Evolutionary conservation across 2,797 vertebrate genomes (phyloP).

Genomic region (Euthynnus affinis): DNA sequence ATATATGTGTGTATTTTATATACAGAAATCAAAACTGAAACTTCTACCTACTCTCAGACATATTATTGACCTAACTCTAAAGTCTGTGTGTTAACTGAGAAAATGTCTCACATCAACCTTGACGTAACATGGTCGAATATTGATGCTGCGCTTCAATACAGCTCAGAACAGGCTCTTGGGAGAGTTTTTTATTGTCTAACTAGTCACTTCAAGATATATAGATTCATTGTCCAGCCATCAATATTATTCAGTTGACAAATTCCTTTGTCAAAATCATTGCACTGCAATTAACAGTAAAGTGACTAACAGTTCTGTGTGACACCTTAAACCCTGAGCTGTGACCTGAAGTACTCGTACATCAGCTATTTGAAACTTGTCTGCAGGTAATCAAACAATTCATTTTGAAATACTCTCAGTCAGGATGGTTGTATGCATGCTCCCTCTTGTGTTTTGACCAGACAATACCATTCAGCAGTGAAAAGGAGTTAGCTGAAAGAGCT

Average conservation of each 20-base stretch:
- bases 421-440: not conserved
- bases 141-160: slow-evolving; percentile 12
- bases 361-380: slow-evolving; percentile 6
- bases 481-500: slow-evolving; percentile 59
- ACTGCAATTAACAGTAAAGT: not conserved
- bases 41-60: not conserved
- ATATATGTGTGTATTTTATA: not conserved
- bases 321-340: not conserved
- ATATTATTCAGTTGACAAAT: not conserved
- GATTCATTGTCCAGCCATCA: not conserved
- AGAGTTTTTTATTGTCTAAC: slow-evolving; percentile 5
- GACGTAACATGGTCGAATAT: not conserved
- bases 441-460: slow-evolving; percentile 43
- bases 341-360: not conserved
- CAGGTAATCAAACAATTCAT: not conserved
- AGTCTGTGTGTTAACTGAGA: slow-evolving; percentile 7
- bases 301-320: not conserved
- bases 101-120: slow-evolving; percentile 9
- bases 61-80: not conserved
- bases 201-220: not conserved
- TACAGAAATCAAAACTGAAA: not conserved
- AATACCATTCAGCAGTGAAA: slow-evolving; percentile 41
- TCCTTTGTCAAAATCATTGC: not conserved
- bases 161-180: not conserved
- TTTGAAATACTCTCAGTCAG: not conserved